Evolutionary conservation across 2,113 vertebrate species (phyloP).

Genomic region (Cyphomyrus plagiostoma): DNA sequence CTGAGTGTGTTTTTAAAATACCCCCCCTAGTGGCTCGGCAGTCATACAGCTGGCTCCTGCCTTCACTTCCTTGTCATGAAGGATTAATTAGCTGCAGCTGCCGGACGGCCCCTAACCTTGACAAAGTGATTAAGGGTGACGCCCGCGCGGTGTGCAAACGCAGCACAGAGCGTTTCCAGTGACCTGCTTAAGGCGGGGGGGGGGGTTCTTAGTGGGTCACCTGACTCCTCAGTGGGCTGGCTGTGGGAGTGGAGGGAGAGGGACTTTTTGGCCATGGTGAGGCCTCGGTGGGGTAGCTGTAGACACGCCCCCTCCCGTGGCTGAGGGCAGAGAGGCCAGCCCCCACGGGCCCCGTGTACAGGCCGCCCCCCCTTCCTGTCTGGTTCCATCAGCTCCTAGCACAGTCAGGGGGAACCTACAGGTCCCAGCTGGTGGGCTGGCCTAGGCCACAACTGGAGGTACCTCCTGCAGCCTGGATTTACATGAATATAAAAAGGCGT

Average conservation of each 20-base stretch:
- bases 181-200: neutral
- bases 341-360: slow-evolving; percentile 21
- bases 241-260: neutral
- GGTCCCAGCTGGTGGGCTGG: slow-evolving; percentile 32
- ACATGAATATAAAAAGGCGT: neutral
- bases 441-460: slow-evolving; percentile 34
- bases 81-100: neutral
- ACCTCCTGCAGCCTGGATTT: slow-evolving; percentile 47
- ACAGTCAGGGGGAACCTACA: neutral
- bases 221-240: neutral
- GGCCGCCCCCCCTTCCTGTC: slow-evolving; percentile 48
- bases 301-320: neutral
- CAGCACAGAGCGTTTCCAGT: neutral
- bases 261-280: neutral
- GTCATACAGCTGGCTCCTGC: neutral
- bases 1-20: neutral
- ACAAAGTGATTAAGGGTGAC: neutral
- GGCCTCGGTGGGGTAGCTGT: neutral
- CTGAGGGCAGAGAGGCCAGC: slow-evolving; percentile 49
- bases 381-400: slow-evolving; percentile 51
- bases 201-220: neutral
- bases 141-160: neutral
- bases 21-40: neutral
- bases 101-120: neutral
- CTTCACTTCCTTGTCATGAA: neutral